phyloP scores from a whole-genome alignment of 2,113 vertebrate genomes.

The Colinus virginianus region DNA sequence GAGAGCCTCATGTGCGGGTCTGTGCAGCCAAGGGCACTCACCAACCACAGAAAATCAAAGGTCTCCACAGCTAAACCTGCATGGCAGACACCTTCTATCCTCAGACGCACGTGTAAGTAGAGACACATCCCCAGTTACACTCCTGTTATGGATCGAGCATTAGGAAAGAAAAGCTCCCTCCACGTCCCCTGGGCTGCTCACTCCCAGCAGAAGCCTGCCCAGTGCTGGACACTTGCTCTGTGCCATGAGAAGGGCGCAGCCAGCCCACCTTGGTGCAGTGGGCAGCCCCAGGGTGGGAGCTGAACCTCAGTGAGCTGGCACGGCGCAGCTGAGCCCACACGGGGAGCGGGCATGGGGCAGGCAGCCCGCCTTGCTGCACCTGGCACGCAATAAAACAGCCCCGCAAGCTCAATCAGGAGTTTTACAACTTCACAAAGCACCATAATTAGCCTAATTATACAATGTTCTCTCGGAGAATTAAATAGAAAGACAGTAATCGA shows the following conservation, averaged over 20 bases:
- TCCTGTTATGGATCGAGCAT: not conserved
- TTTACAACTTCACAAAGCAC: slow-evolving; percentile 67
- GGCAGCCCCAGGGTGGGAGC: not conserved
- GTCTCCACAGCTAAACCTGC: not conserved
- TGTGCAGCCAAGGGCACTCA: rapidly evolving
- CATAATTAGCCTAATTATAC: slow-evolving; percentile 68
- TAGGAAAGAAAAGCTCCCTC: not conserved
- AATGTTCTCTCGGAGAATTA: slow-evolving; percentile 56
- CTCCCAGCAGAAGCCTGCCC: not conserved
- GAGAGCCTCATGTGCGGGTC: rapidly evolving
- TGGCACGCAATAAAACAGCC: slow-evolving; percentile 59
- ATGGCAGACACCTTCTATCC: not conserved
- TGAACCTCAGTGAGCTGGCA: not conserved
- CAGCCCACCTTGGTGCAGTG: not conserved
- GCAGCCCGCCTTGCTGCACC: slow-evolving; percentile 51
- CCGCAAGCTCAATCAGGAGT: slow-evolving; percentile 53
- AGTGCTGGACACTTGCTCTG: not conserved
- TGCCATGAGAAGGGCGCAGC: not conserved
- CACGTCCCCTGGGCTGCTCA: rapidly evolving
- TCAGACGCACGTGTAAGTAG: not conserved
- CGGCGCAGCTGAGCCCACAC: not conserved
- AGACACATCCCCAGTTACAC: not conserved
- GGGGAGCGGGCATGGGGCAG: not conserved
- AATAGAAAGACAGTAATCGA: slow-evolving; percentile 54
- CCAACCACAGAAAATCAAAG: not conserved